Percentiles rank a stretch among this genome's conserved stretches.
phyloP scores from a whole-genome alignment of 1,140 invertebrate species.

The Rhagoletis pomonella region DNA sequence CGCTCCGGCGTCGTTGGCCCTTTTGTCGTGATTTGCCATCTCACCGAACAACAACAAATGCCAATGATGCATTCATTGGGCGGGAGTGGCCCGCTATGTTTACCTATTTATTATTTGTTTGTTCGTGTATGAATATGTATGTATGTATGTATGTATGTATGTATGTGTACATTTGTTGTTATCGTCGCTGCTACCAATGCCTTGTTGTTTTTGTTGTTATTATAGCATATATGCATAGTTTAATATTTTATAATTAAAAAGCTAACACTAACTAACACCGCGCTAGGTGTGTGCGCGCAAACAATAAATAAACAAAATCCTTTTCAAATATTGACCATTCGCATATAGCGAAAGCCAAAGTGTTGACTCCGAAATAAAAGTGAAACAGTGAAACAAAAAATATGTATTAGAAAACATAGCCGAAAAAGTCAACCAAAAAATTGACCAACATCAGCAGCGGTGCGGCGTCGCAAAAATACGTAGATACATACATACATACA shows the following conservation, averaged over 20 bases:
- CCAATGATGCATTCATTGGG: conserved; percentile 19
- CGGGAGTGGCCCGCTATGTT: conserved; percentile 23
- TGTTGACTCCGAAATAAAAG: conserved; percentile 45
- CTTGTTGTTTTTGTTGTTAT: conserved; percentile 10
- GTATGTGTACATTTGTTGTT: neutral
- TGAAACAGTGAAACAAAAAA: neutral
- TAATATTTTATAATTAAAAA: conserved; percentile 75
- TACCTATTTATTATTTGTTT: neutral
- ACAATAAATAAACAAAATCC: conserved; percentile 74
- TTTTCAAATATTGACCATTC: conserved; percentile 74
- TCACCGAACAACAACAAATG: neutral
- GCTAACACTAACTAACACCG: conserved; percentile 73
- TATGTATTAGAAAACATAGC: neutral
- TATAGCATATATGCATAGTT: conserved; percentile 71
- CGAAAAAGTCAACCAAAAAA: conserved; percentile 20
- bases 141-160: neutral
- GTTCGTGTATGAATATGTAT: neutral
- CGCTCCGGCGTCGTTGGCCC: neutral
- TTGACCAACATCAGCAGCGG: neutral
- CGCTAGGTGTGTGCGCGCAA: conserved; percentile 68
- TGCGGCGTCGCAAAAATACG: conserved; percentile 2
- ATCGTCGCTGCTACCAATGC: neutral
- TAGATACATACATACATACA: too few relatives aligned
- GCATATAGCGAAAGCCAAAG: conserved; percentile 57
- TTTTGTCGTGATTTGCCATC: neutral